A percentile compares a stretch with the other conserved stretches of the same genome.
phyloP scores from a whole-genome alignment of 2,888 invertebrate genomes.

The Ophion slaviceki region DNA sequence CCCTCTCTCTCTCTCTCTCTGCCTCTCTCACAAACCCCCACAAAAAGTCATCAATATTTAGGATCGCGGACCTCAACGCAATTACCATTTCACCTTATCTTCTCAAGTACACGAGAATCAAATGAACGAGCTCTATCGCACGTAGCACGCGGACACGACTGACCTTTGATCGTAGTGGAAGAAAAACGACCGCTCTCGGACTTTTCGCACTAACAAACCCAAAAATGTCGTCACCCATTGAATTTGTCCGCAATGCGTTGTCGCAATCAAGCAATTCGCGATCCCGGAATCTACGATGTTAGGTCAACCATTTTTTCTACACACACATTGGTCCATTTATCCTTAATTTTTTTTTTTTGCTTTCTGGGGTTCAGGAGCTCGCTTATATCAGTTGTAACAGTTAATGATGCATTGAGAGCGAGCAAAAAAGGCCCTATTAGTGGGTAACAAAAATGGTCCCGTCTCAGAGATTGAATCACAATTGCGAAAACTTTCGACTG shows the following conservation, averaged over 20 bases:
- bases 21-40: neutral
- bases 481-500: neutral
- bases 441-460: neutral
- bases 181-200: neutral
- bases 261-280: neutral
- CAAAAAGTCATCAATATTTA: constrained; percentile 9
- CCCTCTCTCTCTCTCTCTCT: neutral
- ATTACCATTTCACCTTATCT: neutral
- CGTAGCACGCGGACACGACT: neutral
- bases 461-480: neutral
- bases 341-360: neutral
- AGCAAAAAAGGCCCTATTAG: neutral
- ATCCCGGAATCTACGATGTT: neutral
- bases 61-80: neutral
- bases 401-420: neutral
- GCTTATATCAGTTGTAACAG: neutral
- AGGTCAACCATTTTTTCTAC: neutral
- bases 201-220: neutral
- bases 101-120: neutral
- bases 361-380: neutral
- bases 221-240: neutral
- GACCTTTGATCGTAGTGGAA: neutral
- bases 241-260: neutral
- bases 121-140: neutral
- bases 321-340: neutral